Conservation (phyloP, 2,113 vertebrate species). For the Cnemophilus loriae region DNA sequence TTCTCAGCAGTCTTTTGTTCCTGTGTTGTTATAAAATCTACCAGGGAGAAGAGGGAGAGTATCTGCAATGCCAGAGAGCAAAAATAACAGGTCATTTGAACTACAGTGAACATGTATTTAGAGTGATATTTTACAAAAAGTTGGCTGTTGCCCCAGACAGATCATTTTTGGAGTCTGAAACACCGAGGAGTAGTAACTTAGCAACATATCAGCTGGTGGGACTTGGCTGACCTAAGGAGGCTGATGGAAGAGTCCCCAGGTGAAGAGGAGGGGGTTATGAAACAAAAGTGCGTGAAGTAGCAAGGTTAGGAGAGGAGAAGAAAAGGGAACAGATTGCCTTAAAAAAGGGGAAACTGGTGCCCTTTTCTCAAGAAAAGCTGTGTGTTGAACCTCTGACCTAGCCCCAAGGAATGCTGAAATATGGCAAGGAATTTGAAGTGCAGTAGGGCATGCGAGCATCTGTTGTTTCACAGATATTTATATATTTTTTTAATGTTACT, state of each 20-base stretch:
- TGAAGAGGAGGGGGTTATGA: background rate
- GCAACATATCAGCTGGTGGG: background rate
- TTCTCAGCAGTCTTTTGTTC: background rate
- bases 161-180: slow-evolving; percentile 8
- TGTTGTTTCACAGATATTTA: background rate
- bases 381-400: background rate
- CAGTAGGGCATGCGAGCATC: background rate
- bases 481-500: background rate
- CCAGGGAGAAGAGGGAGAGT: background rate
- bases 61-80: background rate
- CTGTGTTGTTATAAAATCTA: background rate
- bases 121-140: background rate
- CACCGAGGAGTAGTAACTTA: background rate
- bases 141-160: slow-evolving; percentile 21
- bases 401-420: background rate
- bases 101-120: background rate
- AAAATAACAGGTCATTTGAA: slow-evolving; percentile 15
- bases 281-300: background rate
- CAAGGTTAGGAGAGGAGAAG: background rate
- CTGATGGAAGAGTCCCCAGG: background rate
- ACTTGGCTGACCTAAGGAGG: background rate
- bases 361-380: background rate
- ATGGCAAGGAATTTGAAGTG: background rate
- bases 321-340: background rate
- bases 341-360: background rate